Base-by-base conservation (phyloP, 37 sponge, comb jelly and placozoan species). In the Diacarnus erythraeanus region DNA sequence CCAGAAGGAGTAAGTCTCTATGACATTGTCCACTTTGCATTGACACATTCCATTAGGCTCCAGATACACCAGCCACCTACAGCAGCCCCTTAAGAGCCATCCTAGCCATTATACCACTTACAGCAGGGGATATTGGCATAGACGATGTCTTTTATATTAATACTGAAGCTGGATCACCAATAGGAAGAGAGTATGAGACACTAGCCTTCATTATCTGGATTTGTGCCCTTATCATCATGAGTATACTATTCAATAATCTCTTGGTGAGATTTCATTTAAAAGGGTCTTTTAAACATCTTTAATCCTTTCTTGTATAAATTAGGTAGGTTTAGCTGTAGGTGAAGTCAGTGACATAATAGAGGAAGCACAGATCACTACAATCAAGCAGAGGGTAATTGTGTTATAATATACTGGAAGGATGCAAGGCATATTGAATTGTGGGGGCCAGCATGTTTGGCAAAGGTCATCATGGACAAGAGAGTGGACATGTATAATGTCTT, bases 321-420 rank as follows among this genome's bases (percentile, higher is more conserved):
- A 95, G 96, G 88, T 97, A 66, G 97, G 97, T 91, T 57, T 97
- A 69, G 97, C 97, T 72, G 97, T 97, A 22, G 97, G 94, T 64
- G 97, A 97, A 60, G 94, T 94, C 39, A 91, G 91, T 58, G 90
- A 74, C 15, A 85, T 91, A 29, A 89, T 91, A 31, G 83, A 91
- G 30, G 37, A 81, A 36, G 97, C 97, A 27, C 60, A 27, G 26
- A 59, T 59, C 4, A 59, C 60, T 3, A 59, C 60, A 59, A 59
- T 59, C 60, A 59, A 59, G 26, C 60, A 59, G 18, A 59, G 60
- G 26, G 60, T 59, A 59, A 59, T n/a, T n/a, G n/a, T n/a, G n/a
- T n/a, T n/a, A n/a, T n/a, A n/a, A n/a, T n/a, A n/a, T n/a, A n/a
- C n/a, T n/a, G n/a, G n/a, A n/a, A n/a, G n/a, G n/a, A n/a, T n/a